Conservation (phyloP, 2,797 vertebrate genomes). For the Momotus momota region DNA sequence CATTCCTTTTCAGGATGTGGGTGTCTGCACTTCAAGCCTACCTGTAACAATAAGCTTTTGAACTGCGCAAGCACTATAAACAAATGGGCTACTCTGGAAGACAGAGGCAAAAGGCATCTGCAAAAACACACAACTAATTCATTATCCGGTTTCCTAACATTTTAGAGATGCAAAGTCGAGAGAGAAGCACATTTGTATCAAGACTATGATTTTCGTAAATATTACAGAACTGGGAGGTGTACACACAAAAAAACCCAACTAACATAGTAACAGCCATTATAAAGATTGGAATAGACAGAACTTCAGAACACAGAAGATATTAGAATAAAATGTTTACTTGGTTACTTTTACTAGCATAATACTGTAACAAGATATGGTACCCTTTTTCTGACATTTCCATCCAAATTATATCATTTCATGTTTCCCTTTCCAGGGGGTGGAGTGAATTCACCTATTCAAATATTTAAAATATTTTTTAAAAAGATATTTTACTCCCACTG, state of each 20-base stretch:
- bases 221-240: neutral
- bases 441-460: neutral
- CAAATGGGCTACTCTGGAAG: neutral
- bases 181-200: neutral
- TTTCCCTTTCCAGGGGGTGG: neutral
- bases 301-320: neutral
- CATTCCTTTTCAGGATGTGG: neutral
- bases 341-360: neutral
- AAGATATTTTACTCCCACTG: neutral
- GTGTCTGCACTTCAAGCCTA: neutral
- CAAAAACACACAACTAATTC: neutral
- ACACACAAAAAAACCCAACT: too few species aligned
- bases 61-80: neutral
- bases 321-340: neutral
- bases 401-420: neutral
- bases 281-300: neutral
- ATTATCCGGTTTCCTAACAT: neutral
- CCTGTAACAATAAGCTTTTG: neutral
- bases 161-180: neutral
- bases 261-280: neutral
- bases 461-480: too few species aligned
- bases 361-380: accelerated
- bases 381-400: neutral
- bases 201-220: neutral
- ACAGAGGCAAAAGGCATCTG: neutral